Evolutionary conservation across 2,797 vertebrate species (phyloP).

Genomic region (Bradypodion pumilum): DNA sequence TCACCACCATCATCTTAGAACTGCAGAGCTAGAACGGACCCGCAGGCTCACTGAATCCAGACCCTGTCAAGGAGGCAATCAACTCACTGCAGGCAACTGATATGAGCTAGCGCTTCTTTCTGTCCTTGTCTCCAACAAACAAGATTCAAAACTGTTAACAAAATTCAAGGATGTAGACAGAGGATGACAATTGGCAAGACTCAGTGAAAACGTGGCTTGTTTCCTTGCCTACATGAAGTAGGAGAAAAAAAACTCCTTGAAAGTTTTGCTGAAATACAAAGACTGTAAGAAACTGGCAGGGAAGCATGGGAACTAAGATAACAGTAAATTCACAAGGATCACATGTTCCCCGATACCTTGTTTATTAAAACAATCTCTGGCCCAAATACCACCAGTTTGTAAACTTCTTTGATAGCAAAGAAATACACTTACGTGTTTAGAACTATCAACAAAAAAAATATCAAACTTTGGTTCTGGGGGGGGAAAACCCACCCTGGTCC

Average conservation of each 20-base stretch:
- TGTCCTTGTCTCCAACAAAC: not conserved
- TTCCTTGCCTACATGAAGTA: not conserved
- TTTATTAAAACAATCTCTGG: not conserved
- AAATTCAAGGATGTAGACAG: not conserved
- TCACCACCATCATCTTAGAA: too few species aligned
- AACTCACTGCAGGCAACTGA: not conserved
- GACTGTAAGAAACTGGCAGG: constrained; percentile 4
- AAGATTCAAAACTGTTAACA: not conserved
- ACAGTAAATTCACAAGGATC: not conserved
- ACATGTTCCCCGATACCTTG: not conserved
- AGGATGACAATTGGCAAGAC: not conserved
- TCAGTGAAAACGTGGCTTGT: not conserved
- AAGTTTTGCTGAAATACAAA: not conserved
- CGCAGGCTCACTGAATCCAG: not conserved
- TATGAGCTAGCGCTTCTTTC: not conserved
- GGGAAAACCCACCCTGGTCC: too few species aligned
- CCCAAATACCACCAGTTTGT: not conserved
- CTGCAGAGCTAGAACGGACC: too few species aligned
- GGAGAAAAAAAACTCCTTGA: not conserved
- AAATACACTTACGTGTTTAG: not conserved
- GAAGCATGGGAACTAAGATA: not conserved
- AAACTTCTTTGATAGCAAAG: not conserved
- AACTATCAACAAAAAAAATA: not conserved
- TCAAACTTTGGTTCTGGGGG: not conserved
- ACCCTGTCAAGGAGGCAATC: too few species aligned